A percentile compares a stretch with the other conserved stretches of the same genome.
Conservation (phyloP, 2,113 vertebrate genomes). For the Vireo altiloquus region DNA sequence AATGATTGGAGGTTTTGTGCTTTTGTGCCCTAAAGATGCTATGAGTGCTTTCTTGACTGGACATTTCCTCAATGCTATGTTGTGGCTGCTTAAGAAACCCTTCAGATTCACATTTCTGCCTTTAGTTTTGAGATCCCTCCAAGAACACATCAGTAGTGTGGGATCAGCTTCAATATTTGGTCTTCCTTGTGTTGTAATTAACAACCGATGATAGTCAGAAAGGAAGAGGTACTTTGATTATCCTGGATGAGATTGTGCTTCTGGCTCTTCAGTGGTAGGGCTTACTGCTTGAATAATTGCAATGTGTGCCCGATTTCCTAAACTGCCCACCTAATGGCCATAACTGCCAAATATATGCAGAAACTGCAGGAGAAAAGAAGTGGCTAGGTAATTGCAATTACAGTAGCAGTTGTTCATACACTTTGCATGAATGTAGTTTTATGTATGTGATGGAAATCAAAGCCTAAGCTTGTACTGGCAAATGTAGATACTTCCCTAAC, state of each 20-base stretch:
- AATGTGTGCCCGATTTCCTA: neutral
- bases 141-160: neutral
- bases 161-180: neutral
- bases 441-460: constrained; percentile 28
- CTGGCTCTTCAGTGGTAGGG: neutral
- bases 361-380: neutral
- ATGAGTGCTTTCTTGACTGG: neutral
- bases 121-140: neutral
- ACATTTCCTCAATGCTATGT: neutral
- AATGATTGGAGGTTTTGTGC: neutral
- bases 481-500: neutral
- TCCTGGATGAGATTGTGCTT: neutral
- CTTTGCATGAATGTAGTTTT: constrained; percentile 1
- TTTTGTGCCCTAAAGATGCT: neutral
- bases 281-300: neutral
- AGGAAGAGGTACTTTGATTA: neutral
- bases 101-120: neutral
- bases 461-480: neutral
- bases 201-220: neutral
- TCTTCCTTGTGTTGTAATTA: neutral
- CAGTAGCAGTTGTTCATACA: neutral
- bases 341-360: neutral
- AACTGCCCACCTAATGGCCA: neutral
- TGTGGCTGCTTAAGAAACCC: neutral
- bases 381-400: neutral